Conservation (phyloP, 2,888 invertebrate genomes). For the Drosophila mulleri region DNA sequence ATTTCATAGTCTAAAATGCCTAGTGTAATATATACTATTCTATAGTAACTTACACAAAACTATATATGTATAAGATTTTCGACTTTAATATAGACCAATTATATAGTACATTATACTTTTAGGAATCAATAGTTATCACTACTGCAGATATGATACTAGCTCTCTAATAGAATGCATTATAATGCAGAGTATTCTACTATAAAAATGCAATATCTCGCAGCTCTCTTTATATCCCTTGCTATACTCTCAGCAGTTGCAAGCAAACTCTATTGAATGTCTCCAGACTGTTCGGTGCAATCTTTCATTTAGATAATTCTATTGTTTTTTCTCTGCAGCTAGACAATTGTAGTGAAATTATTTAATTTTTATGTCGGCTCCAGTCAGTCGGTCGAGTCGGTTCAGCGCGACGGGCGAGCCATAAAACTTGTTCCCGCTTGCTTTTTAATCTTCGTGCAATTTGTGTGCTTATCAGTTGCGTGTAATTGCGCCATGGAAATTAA, state of each 20-base stretch:
- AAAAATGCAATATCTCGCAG: background rate
- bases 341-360: slow-evolving; percentile 49
- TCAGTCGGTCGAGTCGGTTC: slow-evolving; percentile 40
- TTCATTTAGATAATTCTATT: slow-evolving; percentile 24
- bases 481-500: slow-evolving; percentile 82
- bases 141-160: no score
- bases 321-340: slow-evolving; percentile 15
- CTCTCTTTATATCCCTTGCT: background rate
- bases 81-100: no score
- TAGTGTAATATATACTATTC: no score
- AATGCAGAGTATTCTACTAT: background rate
- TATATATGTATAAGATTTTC: no score
- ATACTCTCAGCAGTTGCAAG: background rate
- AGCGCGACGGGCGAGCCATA: slow-evolving; percentile 49
- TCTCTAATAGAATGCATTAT: background rate
- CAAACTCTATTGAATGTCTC: background rate
- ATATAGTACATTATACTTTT: no score
- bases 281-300: background rate
- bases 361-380: slow-evolving; percentile 72
- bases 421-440: slow-evolving; percentile 59
- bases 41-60: no score
- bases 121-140: no score
- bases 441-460: slow-evolving; percentile 62
- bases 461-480: slow-evolving; percentile 75
- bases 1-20: no score